Percentiles rank a stretch among this genome's conserved stretches.
phyloP scores from a whole-genome alignment of 1,140 invertebrate genomes.

The Ips typographus region DNA sequence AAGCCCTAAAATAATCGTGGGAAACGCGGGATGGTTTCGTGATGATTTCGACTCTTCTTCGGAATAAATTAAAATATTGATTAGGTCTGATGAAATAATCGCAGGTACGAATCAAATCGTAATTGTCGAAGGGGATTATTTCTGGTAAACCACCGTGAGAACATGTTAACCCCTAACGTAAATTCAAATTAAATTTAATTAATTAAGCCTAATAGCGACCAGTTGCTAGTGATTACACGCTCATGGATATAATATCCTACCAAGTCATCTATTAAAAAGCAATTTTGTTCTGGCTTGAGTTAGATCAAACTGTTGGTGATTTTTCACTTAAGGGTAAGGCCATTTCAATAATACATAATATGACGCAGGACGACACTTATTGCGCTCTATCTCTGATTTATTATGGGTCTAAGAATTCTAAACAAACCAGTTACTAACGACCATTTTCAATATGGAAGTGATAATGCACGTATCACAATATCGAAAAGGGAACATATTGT shows the following conservation, averaged over 20 bases:
- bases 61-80: slow-evolving; percentile 40
- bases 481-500: slow-evolving; percentile 26
- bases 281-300: slow-evolving; percentile 16
- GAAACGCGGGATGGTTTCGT: slow-evolving; percentile 30
- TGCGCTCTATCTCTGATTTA: slow-evolving; percentile 24
- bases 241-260: slow-evolving; percentile 22
- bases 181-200: slow-evolving; percentile 40
- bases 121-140: slow-evolving; percentile 36
- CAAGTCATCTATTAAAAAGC: slow-evolving; percentile 20
- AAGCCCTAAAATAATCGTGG: slow-evolving; percentile 32
- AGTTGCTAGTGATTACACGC: slow-evolving; percentile 28
- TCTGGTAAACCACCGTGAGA: slow-evolving; percentile 38
- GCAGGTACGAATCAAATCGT: slow-evolving; percentile 38
- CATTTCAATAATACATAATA: slow-evolving; percentile 17
- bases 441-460: slow-evolving; percentile 6
- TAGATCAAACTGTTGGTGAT: background rate
- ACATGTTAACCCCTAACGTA: slow-evolving; percentile 35
- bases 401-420: slow-evolving; percentile 14
- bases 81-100: slow-evolving; percentile 38
- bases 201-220: slow-evolving; percentile 35
- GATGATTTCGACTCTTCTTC: slow-evolving; percentile 33
- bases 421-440: slow-evolving; percentile 26
- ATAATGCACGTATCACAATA: slow-evolving; percentile 29
- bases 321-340: background rate
- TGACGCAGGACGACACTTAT: slow-evolving; percentile 16